Evolutionary conservation across 2,888 invertebrate genomes (phyloP).

Genomic region (Pristionchus fissidentatus): DNA sequence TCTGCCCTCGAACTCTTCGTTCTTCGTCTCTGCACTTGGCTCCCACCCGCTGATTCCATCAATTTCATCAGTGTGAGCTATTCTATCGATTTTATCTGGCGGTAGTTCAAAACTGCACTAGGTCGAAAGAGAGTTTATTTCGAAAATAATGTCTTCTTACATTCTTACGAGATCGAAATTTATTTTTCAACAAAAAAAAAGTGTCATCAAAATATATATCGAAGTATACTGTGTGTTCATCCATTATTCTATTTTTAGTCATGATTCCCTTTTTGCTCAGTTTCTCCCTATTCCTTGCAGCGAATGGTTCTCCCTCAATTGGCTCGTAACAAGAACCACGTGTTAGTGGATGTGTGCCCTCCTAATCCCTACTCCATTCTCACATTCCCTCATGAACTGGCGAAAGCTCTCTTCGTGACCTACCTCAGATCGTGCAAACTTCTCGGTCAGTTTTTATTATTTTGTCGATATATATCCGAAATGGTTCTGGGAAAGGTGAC

Average conservation of each 20-base stretch:
- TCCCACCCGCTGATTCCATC: constrained; percentile 52
- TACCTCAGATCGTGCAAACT: constrained; percentile 35
- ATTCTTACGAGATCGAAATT: not conserved
- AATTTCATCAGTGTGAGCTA: constrained; percentile 5
- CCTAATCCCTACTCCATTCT: not conserved
- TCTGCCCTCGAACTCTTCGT: constrained; percentile 57
- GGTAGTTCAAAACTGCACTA: too few relatives aligned
- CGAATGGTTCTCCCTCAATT: not conserved
- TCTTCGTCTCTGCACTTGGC: constrained; percentile 59
- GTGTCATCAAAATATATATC: not conserved
- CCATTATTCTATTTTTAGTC: not conserved
- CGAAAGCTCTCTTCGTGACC: constrained; percentile 36
- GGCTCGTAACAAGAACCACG: not conserved
- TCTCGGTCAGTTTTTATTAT: not conserved
- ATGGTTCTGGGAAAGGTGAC: too few relatives aligned
- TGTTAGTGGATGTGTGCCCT: constrained; percentile 2
- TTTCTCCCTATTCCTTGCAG: not conserved
- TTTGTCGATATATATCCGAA: not conserved
- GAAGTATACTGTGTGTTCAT: not conserved
- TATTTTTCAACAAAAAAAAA: not conserved
- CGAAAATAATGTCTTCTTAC: not conserved
- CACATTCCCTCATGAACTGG: constrained; percentile 31
- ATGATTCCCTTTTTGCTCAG: not conserved
- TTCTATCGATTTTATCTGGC: not conserved
- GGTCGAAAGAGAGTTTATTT: too few relatives aligned